Base-by-base conservation (phyloP, 2,797 vertebrate species). In the Platalea minor region DNA sequence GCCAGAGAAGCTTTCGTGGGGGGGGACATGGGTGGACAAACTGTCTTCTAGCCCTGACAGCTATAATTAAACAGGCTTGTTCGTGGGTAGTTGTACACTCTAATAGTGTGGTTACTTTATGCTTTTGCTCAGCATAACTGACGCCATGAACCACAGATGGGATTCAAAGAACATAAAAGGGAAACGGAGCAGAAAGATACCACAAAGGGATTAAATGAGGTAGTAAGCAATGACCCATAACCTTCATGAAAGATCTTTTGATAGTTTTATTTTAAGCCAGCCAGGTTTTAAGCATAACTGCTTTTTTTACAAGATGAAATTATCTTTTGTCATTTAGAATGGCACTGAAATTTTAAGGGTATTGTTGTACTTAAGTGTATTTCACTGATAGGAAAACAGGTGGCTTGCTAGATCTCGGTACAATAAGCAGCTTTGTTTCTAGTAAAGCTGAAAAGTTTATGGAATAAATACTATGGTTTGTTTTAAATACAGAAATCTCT, bases 111-210 rank as follows among this genome's bases (percentile, higher is more conserved):
- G 50, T 57, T 89, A 53, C 41, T 91, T 53, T 21, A 45, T 65
- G 33, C 87, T 95, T 89, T 63, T 57, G 28, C 78, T 88, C 61
- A 70, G 37, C 89, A 75, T 81, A 65, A 92, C 70, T 91, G 80
- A 87, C 72, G 60, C 88, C 46, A 2, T 41, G 78, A 92, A 7
- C 84, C 88, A 31, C 95, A 78, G 91, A 48, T 87, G 86, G 88
- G 94, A 93, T 81, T 75, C 83, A 37, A 77, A 92, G 91, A 78
- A 74, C 89, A 80, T 93, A 48, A 90, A 92, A 96, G 86, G 95
- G 97, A 97, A 97, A 97, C 80, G 50, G 91, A 96, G 95, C 97
- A 97, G 96, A 97, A 97, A 96, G 97, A 97, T 88, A 78, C 95
- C 95, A 93, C 86, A 74, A 63, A 97, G 93, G 96, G 94, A 97